A percentile compares a stretch with the other conserved stretches of the same genome.
Evolutionary conservation across 2,888 invertebrate genomes (phyloP).

Genomic region (Crioceris asparagi): DNA sequence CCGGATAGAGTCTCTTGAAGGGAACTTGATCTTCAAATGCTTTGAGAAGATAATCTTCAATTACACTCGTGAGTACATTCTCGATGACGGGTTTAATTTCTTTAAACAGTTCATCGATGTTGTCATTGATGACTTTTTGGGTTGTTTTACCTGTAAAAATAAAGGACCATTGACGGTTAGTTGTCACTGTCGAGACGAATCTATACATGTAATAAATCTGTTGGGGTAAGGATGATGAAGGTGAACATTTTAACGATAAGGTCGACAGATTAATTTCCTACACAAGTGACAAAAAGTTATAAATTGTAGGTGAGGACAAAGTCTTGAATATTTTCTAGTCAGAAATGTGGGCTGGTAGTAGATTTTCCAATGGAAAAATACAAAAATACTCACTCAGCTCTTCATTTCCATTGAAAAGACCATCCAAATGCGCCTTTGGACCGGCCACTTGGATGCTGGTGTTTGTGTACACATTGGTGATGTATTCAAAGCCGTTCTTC

Average conservation of each 20-base stretch:
- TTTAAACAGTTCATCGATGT: constrained; percentile 30
- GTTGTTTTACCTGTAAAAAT: constrained; percentile 25
- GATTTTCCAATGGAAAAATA: too few relatives aligned
- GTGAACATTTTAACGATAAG: too few relatives aligned
- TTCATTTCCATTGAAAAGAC: constrained; percentile 25
- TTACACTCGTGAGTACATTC: constrained; percentile 20
- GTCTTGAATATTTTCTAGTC: too few relatives aligned
- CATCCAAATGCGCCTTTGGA: constrained; percentile 23
- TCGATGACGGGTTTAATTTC: constrained; percentile 34
- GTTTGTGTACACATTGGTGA: constrained; percentile 21
- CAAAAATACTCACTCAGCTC: constrained; percentile 22
- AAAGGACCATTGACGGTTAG: too few relatives aligned
- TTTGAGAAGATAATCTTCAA: constrained; percentile 23
- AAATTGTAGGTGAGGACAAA: too few relatives aligned
- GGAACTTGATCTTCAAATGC: constrained; percentile 22
- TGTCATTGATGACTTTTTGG: constrained; percentile 34
- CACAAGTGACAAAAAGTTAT: too few relatives aligned
- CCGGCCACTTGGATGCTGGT: constrained; percentile 21
- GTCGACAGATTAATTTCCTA: too few relatives aligned
- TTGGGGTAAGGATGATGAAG: too few relatives aligned
- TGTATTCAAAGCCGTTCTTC: constrained; percentile 20
- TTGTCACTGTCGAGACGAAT: too few relatives aligned
- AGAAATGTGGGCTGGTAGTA: too few relatives aligned
- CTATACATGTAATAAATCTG: too few relatives aligned
- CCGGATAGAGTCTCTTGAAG: constrained; percentile 26